Evolutionary conservation across 1,140 invertebrate genomes (phyloP).

Genomic region (Gryllus bimaculatus): DNA sequence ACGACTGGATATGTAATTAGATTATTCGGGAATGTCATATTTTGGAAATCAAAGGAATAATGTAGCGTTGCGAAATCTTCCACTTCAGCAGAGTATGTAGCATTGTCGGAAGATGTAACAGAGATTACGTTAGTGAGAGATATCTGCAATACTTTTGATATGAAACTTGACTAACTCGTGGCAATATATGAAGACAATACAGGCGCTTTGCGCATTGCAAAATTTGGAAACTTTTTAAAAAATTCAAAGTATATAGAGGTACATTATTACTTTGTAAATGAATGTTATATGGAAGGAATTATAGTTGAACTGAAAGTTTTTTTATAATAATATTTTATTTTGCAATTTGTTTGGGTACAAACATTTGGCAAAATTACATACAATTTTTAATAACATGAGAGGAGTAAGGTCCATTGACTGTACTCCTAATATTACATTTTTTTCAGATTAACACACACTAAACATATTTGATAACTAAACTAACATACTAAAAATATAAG

Average conservation of each 20-base stretch:
- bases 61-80: conserved; percentile 13
- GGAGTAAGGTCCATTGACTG: too few relatives aligned
- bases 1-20: background rate
- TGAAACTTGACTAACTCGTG: background rate
- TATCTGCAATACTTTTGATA: background rate
- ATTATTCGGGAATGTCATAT: conserved; percentile 13
- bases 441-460: too few relatives aligned
- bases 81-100: conserved; percentile 17
- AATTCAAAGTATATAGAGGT: conserved; percentile 15
- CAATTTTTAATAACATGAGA: too few relatives aligned
- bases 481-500: too few relatives aligned
- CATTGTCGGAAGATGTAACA: conserved; percentile 16
- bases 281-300: too few relatives aligned
- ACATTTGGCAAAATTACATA: too few relatives aligned
- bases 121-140: conserved; percentile 7
- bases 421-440: too few relatives aligned
- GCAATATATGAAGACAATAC: conserved; percentile 19
- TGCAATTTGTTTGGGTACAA: too few relatives aligned
- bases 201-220: conserved; percentile 11
- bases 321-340: too few relatives aligned
- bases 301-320: too few relatives aligned
- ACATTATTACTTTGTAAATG: conserved; percentile 17
- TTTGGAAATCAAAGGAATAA: conserved; percentile 18
- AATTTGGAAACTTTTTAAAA: conserved; percentile 14
- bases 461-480: too few relatives aligned